Evolutionary conservation across 2,113 vertebrate species (phyloP), one percentile per base, ranked within the genome.

Genomic region (Pelusios castaneus): DNA sequence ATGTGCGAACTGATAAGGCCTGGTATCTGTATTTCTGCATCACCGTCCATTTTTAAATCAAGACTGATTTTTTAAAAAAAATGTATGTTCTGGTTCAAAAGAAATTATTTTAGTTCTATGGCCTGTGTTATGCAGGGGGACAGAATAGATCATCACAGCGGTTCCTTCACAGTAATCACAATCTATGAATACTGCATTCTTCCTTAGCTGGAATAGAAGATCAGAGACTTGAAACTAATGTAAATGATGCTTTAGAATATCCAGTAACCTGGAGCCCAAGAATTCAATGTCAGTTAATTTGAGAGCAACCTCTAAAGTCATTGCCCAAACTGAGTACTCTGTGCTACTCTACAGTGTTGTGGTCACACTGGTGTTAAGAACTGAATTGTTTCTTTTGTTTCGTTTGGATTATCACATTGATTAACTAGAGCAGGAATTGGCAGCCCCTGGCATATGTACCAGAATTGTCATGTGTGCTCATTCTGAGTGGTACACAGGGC

Each of bases 161-260:
- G 58, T 34, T 29, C 58, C 13, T 63, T 63, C 58, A 63, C 16
- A n/a, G 17, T n/a, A 31, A n/a, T 67, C 60, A 34, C 60, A 67
- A 16, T 19, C 60, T 67, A 67, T 67, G 34, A 67, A 29, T 21
- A 63, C 47, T 52, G 41, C 86, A 41, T 89, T 96, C 96, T 95
- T 77, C 96, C 90, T 89, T 78, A 78, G 88, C 67, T 89, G 4
- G 51, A 43, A 80, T 56, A 96, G 87, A 87, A 16, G 75, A 45
- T 47, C 58, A 84, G 31, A 94, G 85, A 85, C 43, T 80, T 78
- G 45, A 82, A 78, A 89, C 76, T 86, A 56, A 81, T 95, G 34
- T 38, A 73, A 89, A 76, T 82, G 16, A 51, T 93, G 45, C 86
- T 94, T 95, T 93, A 87, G 84, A 85, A 81, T 8, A 80, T 60